Evolutionary conservation across 2,797 vertebrate species (phyloP), one percentile per base, ranked within the genome.

Genomic region (Phalanger gymnotis): DNA sequence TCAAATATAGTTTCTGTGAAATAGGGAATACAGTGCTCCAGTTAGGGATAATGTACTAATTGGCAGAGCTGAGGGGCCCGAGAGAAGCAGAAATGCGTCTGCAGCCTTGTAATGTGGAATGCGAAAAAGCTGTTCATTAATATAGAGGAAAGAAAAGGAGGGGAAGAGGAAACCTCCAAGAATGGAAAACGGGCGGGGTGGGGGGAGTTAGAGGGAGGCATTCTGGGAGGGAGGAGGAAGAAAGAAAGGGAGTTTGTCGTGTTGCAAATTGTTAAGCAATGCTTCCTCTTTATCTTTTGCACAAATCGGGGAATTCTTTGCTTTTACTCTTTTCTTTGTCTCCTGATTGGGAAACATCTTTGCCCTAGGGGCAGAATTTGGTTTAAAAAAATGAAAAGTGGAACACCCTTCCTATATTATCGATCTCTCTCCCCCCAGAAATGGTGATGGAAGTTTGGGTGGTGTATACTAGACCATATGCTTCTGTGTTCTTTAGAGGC

Each of bases 31-130:
- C 40, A 27, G 4, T 51, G 25, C 9, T 0, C 40, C 73, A 28
- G 22, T 51, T 12, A 51, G 9, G 27, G 40, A 27, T 87, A 25
- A 47, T 27, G 25, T 11, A 51, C 9, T 87, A 51, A 87, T 12
- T 51, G 95, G 91, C 51, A 91, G 91, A 94, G 92, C 58, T 14
- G 54, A 53, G 2, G 61, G 91, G 92, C 92, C 91, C 54, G 92
- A 92, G 95, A 28, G 95, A 92, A 96, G 96, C 87, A 96, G 96
- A 95, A 95, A 97, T 96, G 96, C 53, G 66, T 94, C 96, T 66
- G 87, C 94, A 97, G 96, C 95, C 95, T 93, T 94, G 92, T 96
- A 96, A 92, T 47, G 96, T 93, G 95, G 16, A 25, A 89, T 96
- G 94, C 96, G 96, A 92, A 55, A 91, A 30, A 61, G 12, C 3